Base-by-base conservation (phyloP, 2,888 invertebrate species). In the Cantharis flavilabris region DNA sequence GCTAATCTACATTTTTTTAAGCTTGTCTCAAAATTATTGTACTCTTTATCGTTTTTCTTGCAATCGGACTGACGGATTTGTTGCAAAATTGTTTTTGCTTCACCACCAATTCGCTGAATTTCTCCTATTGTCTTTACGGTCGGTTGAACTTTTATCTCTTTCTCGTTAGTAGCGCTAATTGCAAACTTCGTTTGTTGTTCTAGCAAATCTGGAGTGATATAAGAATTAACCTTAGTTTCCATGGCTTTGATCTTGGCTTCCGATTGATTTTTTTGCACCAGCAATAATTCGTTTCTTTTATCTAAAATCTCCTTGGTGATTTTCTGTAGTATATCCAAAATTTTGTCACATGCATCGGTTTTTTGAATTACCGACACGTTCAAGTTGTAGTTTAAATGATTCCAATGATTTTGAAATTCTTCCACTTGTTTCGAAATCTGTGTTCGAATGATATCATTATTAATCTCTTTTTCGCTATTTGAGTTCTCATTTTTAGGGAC, bases 391-490 rank as follows among this genome's bases (percentile, higher is more conserved):
- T 72, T 75, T 1, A 80, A 16, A 10, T 73, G 72, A 10, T 78
- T 70, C 80, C 80, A 80, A 20, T 78, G 80, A 16, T 74, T 78
- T 11, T 78, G 70, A 23, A 80, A 78, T 62, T 76, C 76, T 69
- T 72, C 76, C 1, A 76, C 75, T 72, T 80, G 76, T 23, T 76
- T 76, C 1, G 75, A 28, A 10, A 76, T 26, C 14, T 78, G 75
- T 1, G 5, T 65, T 26, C 71, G 72, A 1, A 26, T 9, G 16
- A 71, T 67, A 3, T 75, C 69, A 0, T 72, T 70, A n/a, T 67
- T 67, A 26, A 67, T 10, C 3, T 20, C 65, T 2, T 23, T 67
- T 7, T 67, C 65, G 13, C 3, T 20, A 14, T 18, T 69, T 69
- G 9, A 14, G 63, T 62, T 1, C 11, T n/a, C 62, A 71, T 28